These are phyloP conservation scores for Anthophora plumipes DNA, from an alignment of 2,888 invertebrate genomes.

Conservation along the genomic window DNA sequence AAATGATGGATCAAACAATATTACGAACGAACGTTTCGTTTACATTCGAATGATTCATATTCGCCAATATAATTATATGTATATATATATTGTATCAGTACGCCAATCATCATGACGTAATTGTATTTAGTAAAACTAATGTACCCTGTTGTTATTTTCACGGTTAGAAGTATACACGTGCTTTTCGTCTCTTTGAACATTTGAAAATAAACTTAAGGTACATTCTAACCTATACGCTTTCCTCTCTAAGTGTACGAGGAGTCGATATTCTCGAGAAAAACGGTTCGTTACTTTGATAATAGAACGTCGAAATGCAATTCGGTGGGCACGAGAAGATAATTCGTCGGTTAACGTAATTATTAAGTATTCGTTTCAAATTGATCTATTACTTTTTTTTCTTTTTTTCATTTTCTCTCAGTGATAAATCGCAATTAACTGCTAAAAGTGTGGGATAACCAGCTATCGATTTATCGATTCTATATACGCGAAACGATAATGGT, in stretches of 20 bases:
- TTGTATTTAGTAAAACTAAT: constrained; percentile 54
- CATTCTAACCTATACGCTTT: constrained; percentile 23
- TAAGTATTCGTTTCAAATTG: constrained; percentile 26
- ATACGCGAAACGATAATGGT: constrained; percentile 31
- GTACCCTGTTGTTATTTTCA: constrained; percentile 66
- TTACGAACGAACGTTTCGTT: constrained; percentile 10
- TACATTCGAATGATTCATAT: constrained; percentile 11
- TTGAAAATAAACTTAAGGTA: constrained; percentile 40
- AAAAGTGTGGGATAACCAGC: constrained; percentile 23
- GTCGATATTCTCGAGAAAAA: constrained; percentile 37
- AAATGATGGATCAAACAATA: constrained; percentile 28
- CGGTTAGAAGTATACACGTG: constrained; percentile 23
- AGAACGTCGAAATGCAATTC: constrained; percentile 42
- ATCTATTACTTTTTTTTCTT: constrained; percentile 2
- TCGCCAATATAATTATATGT: background rate
- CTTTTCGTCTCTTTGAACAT: background rate
- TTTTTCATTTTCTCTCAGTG: constrained; percentile 16
- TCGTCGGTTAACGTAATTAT: constrained; percentile 26
- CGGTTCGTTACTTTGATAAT: constrained; percentile 13
- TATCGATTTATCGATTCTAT: constrained; percentile 22
- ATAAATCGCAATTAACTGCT: constrained; percentile 40
- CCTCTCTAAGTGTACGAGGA: constrained; percentile 18
- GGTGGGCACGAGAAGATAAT: constrained; percentile 41
- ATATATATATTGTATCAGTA: background rate
- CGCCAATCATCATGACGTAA: constrained; percentile 9